Base-by-base conservation (phyloP, 1,140 invertebrate species). In the Ptiloglossa arizonensis region DNA sequence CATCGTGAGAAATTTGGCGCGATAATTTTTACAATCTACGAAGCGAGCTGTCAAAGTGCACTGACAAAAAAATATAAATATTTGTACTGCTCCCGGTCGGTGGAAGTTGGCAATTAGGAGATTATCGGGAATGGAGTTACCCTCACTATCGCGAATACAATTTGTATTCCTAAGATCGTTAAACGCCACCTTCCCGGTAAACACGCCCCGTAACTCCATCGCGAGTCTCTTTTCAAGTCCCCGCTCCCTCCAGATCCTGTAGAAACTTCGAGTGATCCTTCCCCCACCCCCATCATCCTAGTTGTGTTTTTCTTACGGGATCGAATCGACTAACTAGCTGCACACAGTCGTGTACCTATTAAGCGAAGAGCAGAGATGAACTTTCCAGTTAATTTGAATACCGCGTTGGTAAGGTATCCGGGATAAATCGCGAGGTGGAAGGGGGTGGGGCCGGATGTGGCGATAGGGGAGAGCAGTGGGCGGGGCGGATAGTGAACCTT, bases 341-440 rank as follows among this genome's bases (percentile, higher is more conserved):
- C 38, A 60, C 35, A 27, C 38, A 32, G 19, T 46, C 9, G 19
- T 22, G 38, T 70, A 70, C 24, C 60, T 15, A 38, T 75, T 67
- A 60, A 60, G n/a, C 44, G 35, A 19, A 15, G 22, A 70, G 41
- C 27, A n/a, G 54, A 54, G 74, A 69, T 72, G 80, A 83, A 80
- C 48, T 83, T 83, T 67, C 54, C 67, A 64, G 76, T 80, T 71
- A 71, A 84, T 84, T 83, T 83, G 82, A 84, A 84, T 84, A 70
- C 52, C 54, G 27, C 68, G 62, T 24, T 27, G 46, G 24, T 44
- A 41, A 48, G 62, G 57, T 68, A 77, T 77, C 54, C 62, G 32
- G 54, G 63, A 44, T 54, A 46, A 60, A 46, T 78, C 67, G n/a
- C 32, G 41, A 13, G 57, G 41, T 44, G 3, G 41, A 13, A 13